Evolutionary conservation across 2,888 invertebrate species (phyloP).

Genomic region (Gibbula magus): DNA sequence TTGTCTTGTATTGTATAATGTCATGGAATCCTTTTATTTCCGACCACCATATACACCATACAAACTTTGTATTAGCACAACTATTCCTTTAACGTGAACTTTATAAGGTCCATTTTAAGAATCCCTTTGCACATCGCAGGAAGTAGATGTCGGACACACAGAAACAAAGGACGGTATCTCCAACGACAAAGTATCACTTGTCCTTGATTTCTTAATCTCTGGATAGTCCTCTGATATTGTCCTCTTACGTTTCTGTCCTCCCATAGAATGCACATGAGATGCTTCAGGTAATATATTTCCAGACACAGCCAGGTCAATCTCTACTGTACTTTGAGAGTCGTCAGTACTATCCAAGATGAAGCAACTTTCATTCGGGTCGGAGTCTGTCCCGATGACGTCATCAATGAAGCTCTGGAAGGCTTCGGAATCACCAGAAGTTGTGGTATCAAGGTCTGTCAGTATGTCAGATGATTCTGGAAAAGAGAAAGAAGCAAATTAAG

Average conservation of each 20-base stretch:
- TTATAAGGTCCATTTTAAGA: background rate
- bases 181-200: background rate
- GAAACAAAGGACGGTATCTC: background rate
- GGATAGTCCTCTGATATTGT: background rate
- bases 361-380: no score
- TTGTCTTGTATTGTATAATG: no score
- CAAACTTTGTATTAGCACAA: no score
- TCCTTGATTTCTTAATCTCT: background rate
- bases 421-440: background rate
- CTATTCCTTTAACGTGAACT: no score
- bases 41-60: no score
- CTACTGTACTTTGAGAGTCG: background rate
- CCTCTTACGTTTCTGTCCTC: background rate
- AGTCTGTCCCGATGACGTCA: background rate
- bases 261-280: background rate
- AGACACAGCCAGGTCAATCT: background rate
- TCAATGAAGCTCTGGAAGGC: background rate
- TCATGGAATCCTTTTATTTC: no score
- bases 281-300: background rate
- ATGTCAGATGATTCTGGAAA: no score
- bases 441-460: background rate
- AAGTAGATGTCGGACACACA: background rate
- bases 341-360: background rate
- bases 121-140: background rate
- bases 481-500: no score